phyloP scores from a whole-genome alignment of 2,113 vertebrate genomes.

The Psephotus haematonotus region DNA sequence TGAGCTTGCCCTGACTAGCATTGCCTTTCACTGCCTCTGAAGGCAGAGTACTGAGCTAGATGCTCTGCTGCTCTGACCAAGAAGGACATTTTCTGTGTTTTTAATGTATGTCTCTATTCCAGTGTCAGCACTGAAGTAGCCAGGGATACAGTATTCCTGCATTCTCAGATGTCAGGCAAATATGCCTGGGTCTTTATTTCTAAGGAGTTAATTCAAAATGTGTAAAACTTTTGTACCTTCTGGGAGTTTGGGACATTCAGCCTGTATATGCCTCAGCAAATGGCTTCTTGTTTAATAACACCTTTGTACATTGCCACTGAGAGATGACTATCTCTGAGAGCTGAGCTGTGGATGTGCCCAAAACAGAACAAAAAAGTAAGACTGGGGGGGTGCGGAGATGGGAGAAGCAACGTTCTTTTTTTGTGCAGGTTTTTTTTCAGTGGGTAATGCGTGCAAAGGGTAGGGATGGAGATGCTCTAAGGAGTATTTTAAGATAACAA shows the following conservation, averaged over 20 bases:
- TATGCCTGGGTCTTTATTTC: not conserved
- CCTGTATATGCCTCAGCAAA: not conserved
- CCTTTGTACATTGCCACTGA: not conserved
- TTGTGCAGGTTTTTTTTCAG: not conserved
- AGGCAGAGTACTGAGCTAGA: not conserved
- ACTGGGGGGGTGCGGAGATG: not conserved
- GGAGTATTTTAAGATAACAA: not conserved
- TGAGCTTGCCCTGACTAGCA: not conserved
- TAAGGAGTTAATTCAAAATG: not conserved
- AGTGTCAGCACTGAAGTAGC: not conserved
- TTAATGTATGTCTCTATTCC: not conserved
- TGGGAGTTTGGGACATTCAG: not conserved
- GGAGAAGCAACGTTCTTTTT: not conserved
- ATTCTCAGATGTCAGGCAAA: not conserved
- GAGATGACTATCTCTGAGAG: not conserved
- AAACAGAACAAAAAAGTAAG: not conserved
- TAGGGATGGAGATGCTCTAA: not conserved
- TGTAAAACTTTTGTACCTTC: not conserved
- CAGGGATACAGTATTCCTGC: not conserved
- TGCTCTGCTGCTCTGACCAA: not conserved
- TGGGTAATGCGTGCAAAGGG: not conserved
- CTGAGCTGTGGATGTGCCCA: not conserved
- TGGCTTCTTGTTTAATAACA: not conserved
- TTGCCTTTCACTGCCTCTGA: not conserved
- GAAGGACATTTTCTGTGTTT: not conserved